phyloP scores from a whole-genome alignment of 2,797 vertebrate genomes.

The Bufotes viridis region DNA sequence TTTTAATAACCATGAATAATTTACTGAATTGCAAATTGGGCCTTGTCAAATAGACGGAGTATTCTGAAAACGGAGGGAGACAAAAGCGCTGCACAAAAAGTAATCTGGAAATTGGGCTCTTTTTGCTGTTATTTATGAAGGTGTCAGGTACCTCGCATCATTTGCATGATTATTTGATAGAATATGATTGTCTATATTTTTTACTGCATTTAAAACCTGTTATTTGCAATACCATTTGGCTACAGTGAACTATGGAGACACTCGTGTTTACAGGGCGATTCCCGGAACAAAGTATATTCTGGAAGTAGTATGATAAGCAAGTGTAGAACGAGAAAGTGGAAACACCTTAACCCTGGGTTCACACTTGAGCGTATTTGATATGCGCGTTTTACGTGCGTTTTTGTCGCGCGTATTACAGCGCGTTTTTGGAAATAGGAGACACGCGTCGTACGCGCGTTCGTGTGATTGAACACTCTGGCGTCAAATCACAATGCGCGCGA shows the following conservation, averaged over 20 bases:
- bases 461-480: too few species aligned
- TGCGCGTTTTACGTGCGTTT: too few species aligned
- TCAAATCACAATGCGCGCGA: too few species aligned
- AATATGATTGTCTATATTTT: neutral
- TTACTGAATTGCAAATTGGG: constrained; percentile 28
- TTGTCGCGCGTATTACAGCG: too few species aligned
- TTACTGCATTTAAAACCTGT: neutral
- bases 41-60: constrained; percentile 27
- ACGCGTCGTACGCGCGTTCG: too few species aligned
- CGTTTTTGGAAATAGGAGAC: too few species aligned
- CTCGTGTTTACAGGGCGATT: neutral
- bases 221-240: neutral
- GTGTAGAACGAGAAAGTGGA: neutral
- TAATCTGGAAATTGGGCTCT: neutral
- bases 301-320: neutral
- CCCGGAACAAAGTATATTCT: neutral
- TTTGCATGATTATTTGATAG: neutral
- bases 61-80: constrained; percentile 11
- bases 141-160: neutral
- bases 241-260: neutral
- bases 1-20: constrained; percentile 47
- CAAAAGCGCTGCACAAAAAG: neutral
- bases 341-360: neutral
- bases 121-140: neutral
- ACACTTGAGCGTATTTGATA: too few species aligned